phyloP scores from a whole-genome alignment of 2,113 vertebrate species.

The Hemichromis elongatus region DNA sequence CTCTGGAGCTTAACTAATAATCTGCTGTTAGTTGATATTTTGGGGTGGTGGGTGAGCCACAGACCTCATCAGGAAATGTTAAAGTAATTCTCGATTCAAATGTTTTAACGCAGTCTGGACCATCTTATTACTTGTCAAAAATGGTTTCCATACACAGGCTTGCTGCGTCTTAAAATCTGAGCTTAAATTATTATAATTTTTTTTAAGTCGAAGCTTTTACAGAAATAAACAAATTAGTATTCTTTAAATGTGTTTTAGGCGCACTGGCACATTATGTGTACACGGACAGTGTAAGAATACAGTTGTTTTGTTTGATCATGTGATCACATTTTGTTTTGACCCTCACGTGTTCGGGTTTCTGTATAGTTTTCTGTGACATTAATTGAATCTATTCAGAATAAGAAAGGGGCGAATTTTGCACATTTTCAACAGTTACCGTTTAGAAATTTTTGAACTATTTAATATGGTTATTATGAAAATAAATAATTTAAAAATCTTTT shows the following conservation, averaged over 20 bases:
- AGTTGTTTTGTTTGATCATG: neutral
- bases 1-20: neutral
- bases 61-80: neutral
- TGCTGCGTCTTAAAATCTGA: neutral
- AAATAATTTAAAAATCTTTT: slow-evolving; percentile 37
- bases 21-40: neutral
- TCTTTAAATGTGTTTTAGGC: neutral
- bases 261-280: neutral
- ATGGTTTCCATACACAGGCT: neutral
- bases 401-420: slow-evolving; percentile 10
- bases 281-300: neutral
- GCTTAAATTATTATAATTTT: neutral
- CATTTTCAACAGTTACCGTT: neutral
- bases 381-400: neutral
- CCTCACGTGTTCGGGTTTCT: neutral
- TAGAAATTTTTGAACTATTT: slow-evolving; percentile 54
- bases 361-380: neutral
- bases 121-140: neutral
- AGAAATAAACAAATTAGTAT: neutral
- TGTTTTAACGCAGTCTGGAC: neutral
- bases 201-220: neutral
- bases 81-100: neutral
- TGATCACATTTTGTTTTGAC: neutral
- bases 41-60: neutral
- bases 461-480: slow-evolving; percentile 62